A percentile compares a stretch with the other conserved stretches of the same genome.
Evolutionary conservation across 2,888 invertebrate species (phyloP).

Genomic region (Brenthis daphne): DNA sequence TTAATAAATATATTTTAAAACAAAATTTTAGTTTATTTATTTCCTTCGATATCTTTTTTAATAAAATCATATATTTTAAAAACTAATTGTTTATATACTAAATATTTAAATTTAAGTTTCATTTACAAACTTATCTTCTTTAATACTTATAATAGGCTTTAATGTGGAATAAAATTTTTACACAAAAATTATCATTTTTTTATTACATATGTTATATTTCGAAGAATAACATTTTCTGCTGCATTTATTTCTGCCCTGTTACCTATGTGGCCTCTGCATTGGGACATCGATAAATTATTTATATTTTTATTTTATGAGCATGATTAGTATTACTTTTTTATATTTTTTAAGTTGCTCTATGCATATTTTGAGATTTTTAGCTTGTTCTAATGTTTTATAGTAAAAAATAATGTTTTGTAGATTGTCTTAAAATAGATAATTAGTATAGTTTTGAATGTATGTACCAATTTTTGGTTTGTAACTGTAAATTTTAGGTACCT

Average conservation of each 20-base stretch:
- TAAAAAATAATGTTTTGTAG: neutral
- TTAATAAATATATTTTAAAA: no score
- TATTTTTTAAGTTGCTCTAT: neutral
- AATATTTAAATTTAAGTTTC: no score
- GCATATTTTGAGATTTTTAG: neutral
- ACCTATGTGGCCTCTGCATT: conserved; percentile 36
- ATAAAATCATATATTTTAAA: no score
- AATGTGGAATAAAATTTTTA: neutral
- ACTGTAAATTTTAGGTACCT: no score
- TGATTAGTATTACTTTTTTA: conserved; percentile 3
- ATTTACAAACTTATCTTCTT: no score
- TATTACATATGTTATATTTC: neutral
- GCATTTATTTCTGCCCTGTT: conserved; percentile 13
- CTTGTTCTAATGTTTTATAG: neutral
- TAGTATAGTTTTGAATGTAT: no score
- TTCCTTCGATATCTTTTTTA: no score
- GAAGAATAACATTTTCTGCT: conserved; percentile 1
- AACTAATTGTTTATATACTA: no score
- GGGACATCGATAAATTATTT: conserved; percentile 25
- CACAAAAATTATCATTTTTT: neutral
- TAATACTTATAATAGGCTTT: no score
- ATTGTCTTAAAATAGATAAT: neutral
- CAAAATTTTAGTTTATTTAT: no score
- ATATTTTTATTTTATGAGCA: conserved; percentile 16
- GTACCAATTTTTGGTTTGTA: no score